Conservation (phyloP, 2,113 vertebrate genomes). For the Acrocephalus kingi region DNA sequence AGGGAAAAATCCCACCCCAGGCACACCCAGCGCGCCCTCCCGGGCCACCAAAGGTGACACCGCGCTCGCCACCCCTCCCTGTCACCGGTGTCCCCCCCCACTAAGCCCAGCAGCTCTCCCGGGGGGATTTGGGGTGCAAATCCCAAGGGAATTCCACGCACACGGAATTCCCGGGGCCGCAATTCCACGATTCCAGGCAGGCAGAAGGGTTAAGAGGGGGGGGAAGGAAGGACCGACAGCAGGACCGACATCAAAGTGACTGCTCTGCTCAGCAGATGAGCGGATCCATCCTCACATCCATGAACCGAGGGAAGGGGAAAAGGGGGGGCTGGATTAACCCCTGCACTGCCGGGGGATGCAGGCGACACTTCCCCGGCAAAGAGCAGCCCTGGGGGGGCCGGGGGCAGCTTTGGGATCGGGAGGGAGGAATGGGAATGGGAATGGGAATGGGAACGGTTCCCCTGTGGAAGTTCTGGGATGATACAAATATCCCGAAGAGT, state of each 20-base stretch:
- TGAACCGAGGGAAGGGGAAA: slow-evolving; percentile 20
- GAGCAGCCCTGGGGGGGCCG: not conserved
- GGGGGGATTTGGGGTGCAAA: not conserved
- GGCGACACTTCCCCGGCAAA: not conserved
- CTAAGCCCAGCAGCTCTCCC: not conserved
- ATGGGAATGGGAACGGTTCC: not conserved
- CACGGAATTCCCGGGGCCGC: not conserved
- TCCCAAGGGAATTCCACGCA: not conserved
- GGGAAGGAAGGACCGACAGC: slow-evolving; percentile 17
- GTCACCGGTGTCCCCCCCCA: not conserved
- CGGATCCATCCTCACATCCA: slow-evolving; percentile 64
- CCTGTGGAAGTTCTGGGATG: not conserved
- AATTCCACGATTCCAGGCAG: not conserved
- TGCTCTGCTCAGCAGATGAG: slow-evolving; percentile 78
- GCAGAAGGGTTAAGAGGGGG: slow-evolving; percentile 12
- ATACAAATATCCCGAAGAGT: not conserved
- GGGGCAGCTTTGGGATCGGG: not conserved
- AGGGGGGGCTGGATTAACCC: not conserved
- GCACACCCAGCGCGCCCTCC: not conserved
- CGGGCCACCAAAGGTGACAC: not conserved
- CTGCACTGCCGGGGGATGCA: not conserved
- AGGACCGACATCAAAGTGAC: slow-evolving; percentile 79
- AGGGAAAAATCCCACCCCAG: not conserved
- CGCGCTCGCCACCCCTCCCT: not conserved
- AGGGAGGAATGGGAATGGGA: not conserved